Conservation (phyloP, 1,140 invertebrate genomes). For the Ganaspis sp. region DNA sequence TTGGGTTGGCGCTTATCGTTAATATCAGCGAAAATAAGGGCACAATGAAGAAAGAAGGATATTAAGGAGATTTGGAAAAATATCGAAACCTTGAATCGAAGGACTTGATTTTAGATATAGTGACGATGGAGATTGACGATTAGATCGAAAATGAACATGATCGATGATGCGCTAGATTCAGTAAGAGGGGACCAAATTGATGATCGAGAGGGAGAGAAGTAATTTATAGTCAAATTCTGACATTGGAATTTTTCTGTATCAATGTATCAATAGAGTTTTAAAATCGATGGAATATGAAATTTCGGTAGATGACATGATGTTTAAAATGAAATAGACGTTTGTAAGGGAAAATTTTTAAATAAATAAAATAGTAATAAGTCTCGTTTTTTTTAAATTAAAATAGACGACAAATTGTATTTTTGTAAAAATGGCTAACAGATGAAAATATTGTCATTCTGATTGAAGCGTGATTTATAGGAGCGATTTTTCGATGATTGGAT, state of each 20-base stretch:
- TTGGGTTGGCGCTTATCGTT: not conserved
- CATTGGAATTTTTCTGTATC: too few relatives aligned
- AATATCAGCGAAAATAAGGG: conserved; percentile 12
- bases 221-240: too few relatives aligned
- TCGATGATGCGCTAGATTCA: not conserved
- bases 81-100: not conserved
- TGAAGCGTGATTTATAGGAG: not conserved
- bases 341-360: too few relatives aligned
- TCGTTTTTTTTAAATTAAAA: too few relatives aligned
- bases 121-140: not conserved
- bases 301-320: too few relatives aligned
- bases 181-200: not conserved
- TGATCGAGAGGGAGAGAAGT: not conserved
- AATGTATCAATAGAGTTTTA: too few relatives aligned
- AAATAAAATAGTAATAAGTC: too few relatives aligned
- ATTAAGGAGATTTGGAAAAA: not conserved
- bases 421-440: not conserved
- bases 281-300: too few relatives aligned
- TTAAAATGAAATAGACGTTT: too few relatives aligned
- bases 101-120: conserved; percentile 5
- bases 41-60: not conserved
- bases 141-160: not conserved
- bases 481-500: not conserved
- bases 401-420: too few relatives aligned
- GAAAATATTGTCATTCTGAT: not conserved